phyloP scores from a whole-genome alignment of 2,797 vertebrate species.

The Leptodactylus fallax region DNA sequence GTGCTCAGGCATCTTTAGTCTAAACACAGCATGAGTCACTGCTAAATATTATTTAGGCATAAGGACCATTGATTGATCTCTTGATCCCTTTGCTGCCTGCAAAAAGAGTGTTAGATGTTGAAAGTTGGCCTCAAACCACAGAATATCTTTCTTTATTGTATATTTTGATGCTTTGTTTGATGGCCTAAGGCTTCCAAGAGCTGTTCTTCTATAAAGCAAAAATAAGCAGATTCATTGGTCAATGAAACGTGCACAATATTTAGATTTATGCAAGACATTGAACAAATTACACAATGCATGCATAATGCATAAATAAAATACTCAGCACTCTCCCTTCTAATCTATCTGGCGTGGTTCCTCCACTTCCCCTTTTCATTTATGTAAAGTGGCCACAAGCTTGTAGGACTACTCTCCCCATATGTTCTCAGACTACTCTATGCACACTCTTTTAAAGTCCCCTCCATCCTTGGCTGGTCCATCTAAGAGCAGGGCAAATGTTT shows the following conservation, averaged over 20 bases:
- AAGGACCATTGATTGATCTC: constrained; percentile 7
- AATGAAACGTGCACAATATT: not conserved
- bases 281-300: not conserved
- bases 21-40: not conserved
- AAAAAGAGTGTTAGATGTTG: not conserved
- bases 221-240: not conserved
- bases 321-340: too few relatives aligned
- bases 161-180: not conserved
- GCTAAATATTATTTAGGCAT: not conserved
- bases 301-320: too few relatives aligned
- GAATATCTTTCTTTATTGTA: constrained; percentile 4
- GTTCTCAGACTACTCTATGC: too few relatives aligned
- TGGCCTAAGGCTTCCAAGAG: not conserved
- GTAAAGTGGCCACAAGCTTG: too few relatives aligned
- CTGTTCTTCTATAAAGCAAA: not conserved
- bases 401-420: too few relatives aligned
- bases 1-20: not conserved
- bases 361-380: too few relatives aligned
- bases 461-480: too few relatives aligned
- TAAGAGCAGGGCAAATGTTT: too few relatives aligned
- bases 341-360: too few relatives aligned
- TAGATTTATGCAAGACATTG: not conserved
- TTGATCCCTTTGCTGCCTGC: not conserved
- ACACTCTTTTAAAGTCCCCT: too few relatives aligned
- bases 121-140: not conserved